A percentile compares a stretch with the other conserved stretches of the same genome.
Evolutionary conservation across 2,888 invertebrate species (phyloP).

Genomic region (Oxytorus armatus): DNA sequence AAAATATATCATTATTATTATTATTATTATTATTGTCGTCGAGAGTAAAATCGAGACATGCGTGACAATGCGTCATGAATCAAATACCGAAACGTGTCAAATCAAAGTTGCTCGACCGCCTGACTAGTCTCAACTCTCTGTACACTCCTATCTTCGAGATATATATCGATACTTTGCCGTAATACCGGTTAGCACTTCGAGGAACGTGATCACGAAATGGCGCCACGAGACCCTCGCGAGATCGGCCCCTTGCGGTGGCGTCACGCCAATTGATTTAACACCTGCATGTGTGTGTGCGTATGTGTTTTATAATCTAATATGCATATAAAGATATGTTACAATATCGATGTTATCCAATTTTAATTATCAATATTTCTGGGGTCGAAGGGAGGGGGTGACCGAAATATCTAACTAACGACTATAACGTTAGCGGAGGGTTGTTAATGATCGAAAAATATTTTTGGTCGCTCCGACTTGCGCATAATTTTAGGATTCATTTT

Average conservation of each 20-base stretch:
- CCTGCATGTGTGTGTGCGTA: not conserved
- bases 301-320: too few relatives aligned
- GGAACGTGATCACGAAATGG: conserved; percentile 44
- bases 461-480: too few relatives aligned
- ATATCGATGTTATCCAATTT: too few relatives aligned
- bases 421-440: too few relatives aligned
- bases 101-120: conserved; percentile 77
- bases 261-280: conserved; percentile 52
- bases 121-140: conserved; percentile 47
- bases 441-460: too few relatives aligned
- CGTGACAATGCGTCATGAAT: conserved; percentile 77
- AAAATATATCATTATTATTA: not conserved
- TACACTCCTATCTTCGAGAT: conserved; percentile 42
- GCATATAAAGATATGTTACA: too few relatives aligned
- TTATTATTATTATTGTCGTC: conserved; percentile 37
- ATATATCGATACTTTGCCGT: conserved; percentile 68
- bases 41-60: conserved; percentile 65
- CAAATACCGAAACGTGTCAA: conserved; percentile 73
- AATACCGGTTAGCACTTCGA: conserved; percentile 75
- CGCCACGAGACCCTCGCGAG: conserved; percentile 26
- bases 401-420: too few relatives aligned
- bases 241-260: conserved; percentile 54
- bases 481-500: too few relatives aligned
- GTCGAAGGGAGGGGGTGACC: too few relatives aligned
- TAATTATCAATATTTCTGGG: too few relatives aligned